Percentiles rank a stretch among this genome's conserved stretches.
These are phyloP conservation scores for Sphecodes monilicornis DNA, from an alignment of 2,888 invertebrate species.

Conservation along the genomic window DNA sequence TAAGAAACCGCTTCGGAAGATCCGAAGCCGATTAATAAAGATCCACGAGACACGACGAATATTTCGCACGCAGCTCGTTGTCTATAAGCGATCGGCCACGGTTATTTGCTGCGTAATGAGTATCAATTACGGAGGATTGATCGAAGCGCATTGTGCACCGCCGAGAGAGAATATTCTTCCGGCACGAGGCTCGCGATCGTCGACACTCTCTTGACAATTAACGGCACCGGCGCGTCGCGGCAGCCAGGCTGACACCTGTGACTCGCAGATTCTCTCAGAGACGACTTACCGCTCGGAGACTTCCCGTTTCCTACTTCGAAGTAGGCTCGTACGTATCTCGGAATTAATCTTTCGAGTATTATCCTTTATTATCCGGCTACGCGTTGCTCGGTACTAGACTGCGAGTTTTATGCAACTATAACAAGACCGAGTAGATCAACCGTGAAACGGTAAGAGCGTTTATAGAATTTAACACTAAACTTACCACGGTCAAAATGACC, in stretches of 20 bases:
- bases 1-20: background rate
- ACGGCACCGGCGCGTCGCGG: conserved; percentile 1
- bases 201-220: conserved; percentile 25
- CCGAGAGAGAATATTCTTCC: conserved; percentile 3
- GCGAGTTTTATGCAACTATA: background rate
- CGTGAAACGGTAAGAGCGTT: too few relatives aligned
- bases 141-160: background rate
- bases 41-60: background rate
- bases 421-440: too few relatives aligned
- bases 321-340: background rate
- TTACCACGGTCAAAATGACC: too few relatives aligned
- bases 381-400: background rate
- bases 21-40: background rate
- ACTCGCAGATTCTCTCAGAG: conserved; percentile 21
- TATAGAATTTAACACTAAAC: too few relatives aligned
- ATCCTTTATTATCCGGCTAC: background rate
- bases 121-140: conserved; percentile 19
- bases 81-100: conserved; percentile 3
- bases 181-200: background rate
- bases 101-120: conserved; percentile 16
- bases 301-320: background rate
- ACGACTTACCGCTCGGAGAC: background rate
- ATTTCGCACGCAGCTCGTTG: background rate
- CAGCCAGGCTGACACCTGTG: conserved; percentile 27
- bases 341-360: background rate